phyloP scores from a whole-genome alignment of 2,797 vertebrate genomes.

The Orestias chungarensis region DNA sequence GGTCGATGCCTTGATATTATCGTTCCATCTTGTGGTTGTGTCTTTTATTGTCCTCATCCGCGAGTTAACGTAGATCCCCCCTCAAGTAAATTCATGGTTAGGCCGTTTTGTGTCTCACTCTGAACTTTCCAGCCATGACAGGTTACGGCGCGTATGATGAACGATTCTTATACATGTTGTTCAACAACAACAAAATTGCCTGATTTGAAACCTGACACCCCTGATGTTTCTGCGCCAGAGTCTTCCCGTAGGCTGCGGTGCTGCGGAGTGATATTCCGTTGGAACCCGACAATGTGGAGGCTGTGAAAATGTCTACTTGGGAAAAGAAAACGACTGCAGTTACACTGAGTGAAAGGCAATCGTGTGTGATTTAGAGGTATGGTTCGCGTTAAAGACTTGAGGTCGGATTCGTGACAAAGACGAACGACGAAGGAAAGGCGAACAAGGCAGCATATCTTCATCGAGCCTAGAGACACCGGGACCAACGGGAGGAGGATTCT shows the following conservation, averaged over 20 bases:
- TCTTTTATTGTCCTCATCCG: constrained; percentile 79
- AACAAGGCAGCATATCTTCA: too few species aligned
- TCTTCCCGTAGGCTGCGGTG: constrained; percentile 68
- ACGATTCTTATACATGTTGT: too few species aligned
- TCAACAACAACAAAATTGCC: too few species aligned
- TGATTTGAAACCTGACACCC: constrained; percentile 78
- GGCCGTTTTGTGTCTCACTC: constrained; percentile 4
- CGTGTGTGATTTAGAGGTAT: constrained; percentile 60
- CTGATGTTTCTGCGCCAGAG: constrained; percentile 74
- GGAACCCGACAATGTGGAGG: constrained; percentile 85
- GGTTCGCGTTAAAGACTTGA: constrained; percentile 42
- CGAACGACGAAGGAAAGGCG: too few species aligned
- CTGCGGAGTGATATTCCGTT: constrained; percentile 81
- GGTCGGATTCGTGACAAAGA: constrained; percentile 62
- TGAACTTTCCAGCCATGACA: constrained; percentile 3
- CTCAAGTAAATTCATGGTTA: constrained; percentile 42
- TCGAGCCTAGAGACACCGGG: constrained; percentile 63
- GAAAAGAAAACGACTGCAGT: constrained; percentile 81
- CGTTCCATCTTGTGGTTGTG: constrained; percentile 80
- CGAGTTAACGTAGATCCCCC: constrained; percentile 81
- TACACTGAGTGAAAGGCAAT: constrained; percentile 62
- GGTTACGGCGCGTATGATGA: not conserved
- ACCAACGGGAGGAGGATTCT: constrained; percentile 79
- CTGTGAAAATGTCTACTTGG: constrained; percentile 86
- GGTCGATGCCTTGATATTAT: constrained; percentile 75